These are phyloP conservation scores for Pseudomugil gertrudae DNA, from an alignment of 2,797 vertebrate genomes.

Conservation along the genomic window DNA sequence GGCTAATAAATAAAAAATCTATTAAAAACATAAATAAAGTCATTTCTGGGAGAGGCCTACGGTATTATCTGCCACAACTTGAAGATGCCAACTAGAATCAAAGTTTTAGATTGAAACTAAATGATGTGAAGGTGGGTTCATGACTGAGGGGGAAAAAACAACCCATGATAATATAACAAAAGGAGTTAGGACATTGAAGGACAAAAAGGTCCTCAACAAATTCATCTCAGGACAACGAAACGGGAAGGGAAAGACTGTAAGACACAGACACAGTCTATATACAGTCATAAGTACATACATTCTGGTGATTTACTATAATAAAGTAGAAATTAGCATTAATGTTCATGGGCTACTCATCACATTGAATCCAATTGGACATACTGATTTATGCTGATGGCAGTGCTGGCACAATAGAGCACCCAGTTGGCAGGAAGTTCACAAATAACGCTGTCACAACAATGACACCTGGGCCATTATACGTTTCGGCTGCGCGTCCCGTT, in stretches of 20 bases:
- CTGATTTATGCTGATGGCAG: constrained; percentile 52
- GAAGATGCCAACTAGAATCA: too few relatives aligned
- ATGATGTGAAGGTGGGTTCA: too few relatives aligned
- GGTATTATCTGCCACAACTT: too few relatives aligned
- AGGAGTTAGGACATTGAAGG: constrained; percentile 1
- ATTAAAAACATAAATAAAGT: not conserved
- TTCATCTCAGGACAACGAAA: constrained; percentile 1
- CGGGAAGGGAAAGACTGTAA: constrained; percentile 6
- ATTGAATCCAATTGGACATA: constrained; percentile 39
- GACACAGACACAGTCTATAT: constrained; percentile 4
- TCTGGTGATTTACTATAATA: constrained; percentile 12
- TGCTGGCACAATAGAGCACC: constrained; percentile 32
- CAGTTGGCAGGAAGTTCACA: constrained; percentile 39
- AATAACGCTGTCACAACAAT: constrained; percentile 31
- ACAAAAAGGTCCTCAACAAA: not conserved
- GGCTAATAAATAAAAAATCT: not conserved
- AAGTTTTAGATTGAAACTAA: too few relatives aligned
- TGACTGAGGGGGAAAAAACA: not conserved
- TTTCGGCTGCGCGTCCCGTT: constrained; percentile 12
- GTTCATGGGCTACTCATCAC: constrained; percentile 22
- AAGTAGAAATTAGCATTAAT: constrained; percentile 26
- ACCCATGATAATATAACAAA: not conserved
- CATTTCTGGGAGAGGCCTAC: not conserved
- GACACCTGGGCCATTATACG: constrained; percentile 28
- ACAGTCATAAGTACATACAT: constrained; percentile 30